phyloP scores from a whole-genome alignment of 2,113 vertebrate genomes.

The Oryzias curvinotus region DNA sequence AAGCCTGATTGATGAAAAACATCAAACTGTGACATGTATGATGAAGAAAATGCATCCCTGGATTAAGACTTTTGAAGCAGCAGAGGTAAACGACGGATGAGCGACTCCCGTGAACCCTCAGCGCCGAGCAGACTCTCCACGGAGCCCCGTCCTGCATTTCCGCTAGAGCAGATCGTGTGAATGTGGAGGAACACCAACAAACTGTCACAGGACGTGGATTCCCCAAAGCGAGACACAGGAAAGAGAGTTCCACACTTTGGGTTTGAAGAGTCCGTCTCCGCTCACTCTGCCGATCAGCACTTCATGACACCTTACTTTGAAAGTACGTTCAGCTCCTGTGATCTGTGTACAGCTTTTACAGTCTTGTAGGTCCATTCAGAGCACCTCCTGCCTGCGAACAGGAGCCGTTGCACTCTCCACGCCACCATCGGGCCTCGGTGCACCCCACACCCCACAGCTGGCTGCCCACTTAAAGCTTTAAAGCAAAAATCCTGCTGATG shows the following conservation, averaged over 20 bases:
- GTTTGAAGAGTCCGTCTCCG: slow-evolving; percentile 48
- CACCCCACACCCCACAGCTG: slow-evolving; percentile 31
- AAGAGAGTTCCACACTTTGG: slow-evolving; percentile 60
- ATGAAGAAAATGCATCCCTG: not conserved
- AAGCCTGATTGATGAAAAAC: not conserved
- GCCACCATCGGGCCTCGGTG: slow-evolving; percentile 59
- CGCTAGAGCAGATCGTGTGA: slow-evolving; percentile 43
- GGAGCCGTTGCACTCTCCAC: slow-evolving; percentile 33
- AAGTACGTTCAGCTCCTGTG: slow-evolving; percentile 30
- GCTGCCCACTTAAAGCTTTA: slow-evolving; percentile 73
- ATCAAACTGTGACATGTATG: slow-evolving; percentile 2
- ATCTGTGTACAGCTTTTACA: slow-evolving; percentile 37
- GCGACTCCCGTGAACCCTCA: slow-evolving; percentile 10
- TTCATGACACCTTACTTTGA: slow-evolving; percentile 26
- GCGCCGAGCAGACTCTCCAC: slow-evolving; percentile 10
- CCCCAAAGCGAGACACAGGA: slow-evolving; percentile 35
- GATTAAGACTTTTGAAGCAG: slow-evolving; percentile 7
- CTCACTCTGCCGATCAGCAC: slow-evolving; percentile 22
- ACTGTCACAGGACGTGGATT: slow-evolving; percentile 32
- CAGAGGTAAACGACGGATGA: not conserved
- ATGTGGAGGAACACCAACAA: slow-evolving; percentile 38
- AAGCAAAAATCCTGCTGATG: slow-evolving; percentile 56
- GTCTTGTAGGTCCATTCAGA: slow-evolving; percentile 33
- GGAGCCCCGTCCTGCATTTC: slow-evolving; percentile 23
- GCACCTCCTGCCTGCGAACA: slow-evolving; percentile 1